Evolutionary conservation across 1,140 invertebrate species (phyloP).

Genomic region (Himalopsyche phryganea): DNA sequence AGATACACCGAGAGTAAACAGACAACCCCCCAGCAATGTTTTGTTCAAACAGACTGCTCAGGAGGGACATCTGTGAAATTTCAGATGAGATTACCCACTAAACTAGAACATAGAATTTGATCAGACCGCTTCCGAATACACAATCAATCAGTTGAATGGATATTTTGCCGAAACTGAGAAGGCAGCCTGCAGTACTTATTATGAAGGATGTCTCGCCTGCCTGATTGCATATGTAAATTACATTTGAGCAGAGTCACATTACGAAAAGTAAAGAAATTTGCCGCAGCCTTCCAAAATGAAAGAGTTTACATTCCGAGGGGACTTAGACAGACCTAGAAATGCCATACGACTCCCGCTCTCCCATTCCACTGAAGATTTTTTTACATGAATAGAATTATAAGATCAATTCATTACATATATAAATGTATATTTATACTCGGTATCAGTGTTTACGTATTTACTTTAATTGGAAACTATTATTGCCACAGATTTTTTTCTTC

Average conservation of each 20-base stretch:
- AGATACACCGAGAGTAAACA: slow-evolving; percentile 38
- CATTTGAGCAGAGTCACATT: slow-evolving; percentile 88
- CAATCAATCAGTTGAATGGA: slow-evolving; percentile 87
- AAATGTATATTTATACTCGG: no score
- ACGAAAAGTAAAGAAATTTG: no score
- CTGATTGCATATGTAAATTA: slow-evolving; percentile 95
- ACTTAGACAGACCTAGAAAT: no score
- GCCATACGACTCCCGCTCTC: no score
- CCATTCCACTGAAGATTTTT: no score
- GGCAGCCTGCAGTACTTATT: slow-evolving; percentile 89
- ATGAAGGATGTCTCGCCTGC: slow-evolving; percentile 94
- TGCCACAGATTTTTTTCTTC: no score
- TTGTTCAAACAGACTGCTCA: slow-evolving; percentile 94
- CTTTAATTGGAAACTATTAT: no score
- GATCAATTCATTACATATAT: no score
- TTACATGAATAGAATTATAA: no score
- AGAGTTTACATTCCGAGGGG: no score
- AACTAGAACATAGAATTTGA: slow-evolving; percentile 95
- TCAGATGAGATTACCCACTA: slow-evolving; percentile 88
- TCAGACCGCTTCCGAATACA: slow-evolving; percentile 83
- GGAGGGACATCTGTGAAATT: slow-evolving; percentile 96
- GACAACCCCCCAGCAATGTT: slow-evolving; percentile 44
- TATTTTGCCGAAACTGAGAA: slow-evolving; percentile 94
- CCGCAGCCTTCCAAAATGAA: no score
- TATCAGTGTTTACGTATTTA: no score